Evolutionary conservation across 2,888 invertebrate genomes (phyloP).

Genomic region (Chelonus formosanus): DNA sequence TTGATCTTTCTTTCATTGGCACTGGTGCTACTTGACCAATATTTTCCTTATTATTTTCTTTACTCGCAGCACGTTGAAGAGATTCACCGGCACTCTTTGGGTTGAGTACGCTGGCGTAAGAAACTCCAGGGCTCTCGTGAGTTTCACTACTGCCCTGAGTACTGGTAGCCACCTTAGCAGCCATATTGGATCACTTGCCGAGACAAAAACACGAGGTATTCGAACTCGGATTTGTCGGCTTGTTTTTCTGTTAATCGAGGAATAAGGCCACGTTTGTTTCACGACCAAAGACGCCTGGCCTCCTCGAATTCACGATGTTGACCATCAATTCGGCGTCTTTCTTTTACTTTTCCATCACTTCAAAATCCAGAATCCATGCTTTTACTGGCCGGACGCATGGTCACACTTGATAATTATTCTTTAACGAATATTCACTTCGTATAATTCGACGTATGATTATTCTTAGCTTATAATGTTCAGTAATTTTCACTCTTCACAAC

Average conservation of each 20-base stretch:
- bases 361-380: slow-evolving; percentile 35
- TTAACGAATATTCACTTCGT: slow-evolving; percentile 15
- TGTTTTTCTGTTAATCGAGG: neutral
- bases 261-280: slow-evolving; percentile 2
- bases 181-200: slow-evolving; percentile 59
- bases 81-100: slow-evolving; percentile 72
- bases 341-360: slow-evolving; percentile 7
- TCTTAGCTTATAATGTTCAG: too few relatives aligned
- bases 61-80: slow-evolving; percentile 74
- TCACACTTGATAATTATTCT: slow-evolving; percentile 32
- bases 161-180: slow-evolving; percentile 65
- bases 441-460: neutral
- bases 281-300: slow-evolving; percentile 14
- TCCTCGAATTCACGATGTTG: slow-evolving; percentile 8
- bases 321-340: slow-evolving; percentile 18
- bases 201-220: slow-evolving; percentile 56
- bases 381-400: slow-evolving; percentile 47
- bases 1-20: slow-evolving; percentile 51
- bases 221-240: too few relatives aligned
- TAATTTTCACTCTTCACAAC: slow-evolving; percentile 1
- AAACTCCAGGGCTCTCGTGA: slow-evolving; percentile 61
- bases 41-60: slow-evolving; percentile 72
- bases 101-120: slow-evolving; percentile 67
- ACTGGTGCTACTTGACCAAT: slow-evolving; percentile 64
- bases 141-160: slow-evolving; percentile 57